Conservation (phyloP, 2,888 invertebrate genomes). For the Pseudanteris insignis region DNA sequence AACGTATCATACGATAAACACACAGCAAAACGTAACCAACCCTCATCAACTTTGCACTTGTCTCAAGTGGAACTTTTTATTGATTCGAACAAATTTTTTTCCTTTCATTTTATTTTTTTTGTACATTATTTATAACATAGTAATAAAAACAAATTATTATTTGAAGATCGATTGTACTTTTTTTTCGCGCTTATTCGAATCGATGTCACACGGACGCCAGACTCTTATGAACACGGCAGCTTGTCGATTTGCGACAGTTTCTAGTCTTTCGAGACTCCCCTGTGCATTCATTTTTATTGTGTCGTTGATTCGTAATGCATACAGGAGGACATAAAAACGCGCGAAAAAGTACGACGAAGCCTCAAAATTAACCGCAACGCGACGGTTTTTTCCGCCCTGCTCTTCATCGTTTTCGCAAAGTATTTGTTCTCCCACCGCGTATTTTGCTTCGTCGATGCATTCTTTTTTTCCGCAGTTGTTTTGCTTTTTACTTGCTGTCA, state of each 20-base stretch:
- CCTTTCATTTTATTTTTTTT: no score
- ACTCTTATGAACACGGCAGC: slow-evolving; percentile 30
- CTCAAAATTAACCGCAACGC: slow-evolving; percentile 48
- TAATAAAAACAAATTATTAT: no score
- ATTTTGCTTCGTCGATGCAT: neutral
- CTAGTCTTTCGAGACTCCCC: slow-evolving; percentile 13
- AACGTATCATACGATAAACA: no score
- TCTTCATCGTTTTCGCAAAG: slow-evolving; percentile 7
- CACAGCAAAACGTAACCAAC: no score
- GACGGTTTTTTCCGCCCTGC: slow-evolving; percentile 44
- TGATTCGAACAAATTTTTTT: no score
- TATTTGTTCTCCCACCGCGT: slow-evolving; percentile 6
- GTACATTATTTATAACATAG: no score
- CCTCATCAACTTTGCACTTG: no score
- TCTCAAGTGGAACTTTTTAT: no score
- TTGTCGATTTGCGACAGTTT: slow-evolving; percentile 40
- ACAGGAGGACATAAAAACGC: slow-evolving; percentile 21
- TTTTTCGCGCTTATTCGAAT: slow-evolving; percentile 13
- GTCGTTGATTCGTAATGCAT: slow-evolving; percentile 36
- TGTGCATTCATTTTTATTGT: slow-evolving; percentile 30
- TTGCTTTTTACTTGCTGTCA: slow-evolving; percentile 26
- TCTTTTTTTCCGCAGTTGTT: neutral
- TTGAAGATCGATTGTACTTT: no score
- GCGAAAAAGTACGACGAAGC: slow-evolving; percentile 33
- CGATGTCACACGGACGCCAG: slow-evolving; percentile 25